Percentiles rank a stretch among this genome's conserved stretches.
Evolutionary conservation across 2,888 invertebrate species (phyloP).

Genomic region (Andrena dorsata): DNA sequence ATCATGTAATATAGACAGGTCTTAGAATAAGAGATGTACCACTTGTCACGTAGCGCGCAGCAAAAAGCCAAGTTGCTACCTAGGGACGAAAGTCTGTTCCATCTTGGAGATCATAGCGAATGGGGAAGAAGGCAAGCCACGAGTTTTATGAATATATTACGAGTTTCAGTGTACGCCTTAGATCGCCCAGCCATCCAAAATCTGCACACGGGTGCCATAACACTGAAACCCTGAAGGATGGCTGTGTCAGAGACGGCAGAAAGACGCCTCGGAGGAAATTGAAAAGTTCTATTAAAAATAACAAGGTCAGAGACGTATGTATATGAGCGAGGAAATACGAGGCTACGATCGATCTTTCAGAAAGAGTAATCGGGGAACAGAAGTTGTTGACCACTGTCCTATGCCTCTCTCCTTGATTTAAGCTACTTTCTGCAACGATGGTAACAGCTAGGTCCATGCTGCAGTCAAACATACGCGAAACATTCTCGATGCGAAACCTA

Average conservation of each 20-base stretch:
- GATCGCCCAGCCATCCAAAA: constrained; percentile 67
- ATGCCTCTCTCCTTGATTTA: constrained; percentile 28
- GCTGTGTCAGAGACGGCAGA: constrained; percentile 19
- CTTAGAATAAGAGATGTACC: constrained; percentile 34
- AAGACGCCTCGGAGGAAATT: constrained; percentile 65
- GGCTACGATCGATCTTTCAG: constrained; percentile 61
- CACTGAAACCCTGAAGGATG: constrained; percentile 59
- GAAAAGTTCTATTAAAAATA: constrained; percentile 74
- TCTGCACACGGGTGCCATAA: constrained; percentile 65
- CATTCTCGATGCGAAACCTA: no score
- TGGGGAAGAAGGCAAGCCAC: constrained; percentile 39
- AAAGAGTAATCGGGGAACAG: constrained; percentile 22
- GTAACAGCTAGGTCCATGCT: constrained; percentile 1
- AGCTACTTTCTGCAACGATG: neutral
- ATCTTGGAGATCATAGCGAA: constrained; percentile 50
- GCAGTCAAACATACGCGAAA: neutral
- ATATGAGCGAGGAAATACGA: constrained; percentile 36
- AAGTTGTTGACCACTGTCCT: neutral
- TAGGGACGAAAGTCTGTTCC: constrained; percentile 50
- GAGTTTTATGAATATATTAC: constrained; percentile 76
- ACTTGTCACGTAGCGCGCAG: constrained; percentile 46
- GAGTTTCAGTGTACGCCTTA: constrained; percentile 65
- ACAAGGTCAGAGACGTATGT: constrained; percentile 43
- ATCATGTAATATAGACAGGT: constrained; percentile 37
- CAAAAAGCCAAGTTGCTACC: constrained; percentile 53